Base-by-base conservation (phyloP, 2,888 invertebrate genomes). In the Venusia cambrica region DNA sequence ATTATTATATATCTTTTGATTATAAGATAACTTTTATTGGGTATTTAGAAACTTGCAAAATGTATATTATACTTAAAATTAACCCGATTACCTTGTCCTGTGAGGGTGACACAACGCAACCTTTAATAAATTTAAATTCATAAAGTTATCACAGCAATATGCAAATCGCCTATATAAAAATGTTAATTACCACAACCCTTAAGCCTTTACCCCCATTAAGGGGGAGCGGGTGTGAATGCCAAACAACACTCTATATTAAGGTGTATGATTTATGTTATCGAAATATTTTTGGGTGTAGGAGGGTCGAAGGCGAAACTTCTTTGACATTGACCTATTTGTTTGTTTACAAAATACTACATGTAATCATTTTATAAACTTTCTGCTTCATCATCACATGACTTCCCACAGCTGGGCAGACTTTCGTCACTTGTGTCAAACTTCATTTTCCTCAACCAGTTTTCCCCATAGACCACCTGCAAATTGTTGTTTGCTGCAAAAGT, bases 121-220 rank as follows among this genome's bases (percentile, higher is more conserved):
- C 64, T 65, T 70, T 66, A 62, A 63, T 67, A 70, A 62, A 71
- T 71, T 69, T 61, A 67, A 62, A 71, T 69, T 70, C 65, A 68
- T 62, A 54, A 61, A 62, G 62, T 64, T 70, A 71, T 69, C 68
- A 68, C 59, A 64, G 60, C 52, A 52, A 48, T 70, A 73, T 73
- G 73, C 69, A 72, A 73, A 73, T 72, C 47, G 46, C 46, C 32
- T 51, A 51, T 62, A 70, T 72, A 71, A 72, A 73, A 72, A 72
- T 72, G 72, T 64, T 73, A 72, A 73, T 72, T 62, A 67, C 52
- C 42, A 40, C 48, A 46, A 47, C 58, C 61, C 61, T 63, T 57
- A 40, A 45, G 45, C 45, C 44, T 38, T 38, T 30, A 30, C 42
- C 39, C 32, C 41, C 35, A 41, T 45, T 38, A 45, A 15, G 43